Evolutionary conservation across 2,113 vertebrate genomes (phyloP), one percentile per base, ranked within the genome.

Genomic region (Dasyurus viverrinus): DNA sequence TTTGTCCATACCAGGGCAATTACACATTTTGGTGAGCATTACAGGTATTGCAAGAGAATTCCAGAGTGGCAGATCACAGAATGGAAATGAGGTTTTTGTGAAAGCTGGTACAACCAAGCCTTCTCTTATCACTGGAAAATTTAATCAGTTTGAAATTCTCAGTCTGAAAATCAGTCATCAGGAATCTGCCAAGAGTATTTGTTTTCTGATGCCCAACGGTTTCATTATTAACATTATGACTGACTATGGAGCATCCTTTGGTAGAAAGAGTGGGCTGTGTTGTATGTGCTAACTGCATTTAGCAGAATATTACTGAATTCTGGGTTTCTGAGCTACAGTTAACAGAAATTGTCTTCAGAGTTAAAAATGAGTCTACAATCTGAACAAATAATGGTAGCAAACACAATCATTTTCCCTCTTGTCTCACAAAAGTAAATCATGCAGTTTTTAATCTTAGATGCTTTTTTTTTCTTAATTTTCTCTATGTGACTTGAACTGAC

Each of bases 111-210:
- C 94, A 97, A 95, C 76, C 84, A 95, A 92, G 26, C 92, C 90
- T 96, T 97, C 25, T 97, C 0, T 96, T 97, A 93, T 93, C 96
- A 55, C 92, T 96, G 94, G 93, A 97, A 98, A 91, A 91, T 36
- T 89, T 93, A 94, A 90, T 98, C 97, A 97, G 54, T 97, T 93
- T 98, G 96, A 97, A 93, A 97, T 96, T 98, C 92, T 93, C 30
- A 53, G 54, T 97, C 93, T 91, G 91, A 96, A 98, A 76, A 48
- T 76, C 46, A 90, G 68, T 92, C 55, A 54, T 96, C 90, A 90
- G 91, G 54, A 97, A 92, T 93, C 91, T 97, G 92, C 95, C 95
- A 96, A 89, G 57, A 95, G n/a, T 96, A 92, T 97, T 93, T 97
- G 91, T 92, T 8, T 84, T 94, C 8, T 97, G 94, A 92, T 96